A percentile compares a stretch with the other conserved stretches of the same genome.
phyloP scores from a whole-genome alignment of 1,140 invertebrate species.

The Drosophila arizonae region DNA sequence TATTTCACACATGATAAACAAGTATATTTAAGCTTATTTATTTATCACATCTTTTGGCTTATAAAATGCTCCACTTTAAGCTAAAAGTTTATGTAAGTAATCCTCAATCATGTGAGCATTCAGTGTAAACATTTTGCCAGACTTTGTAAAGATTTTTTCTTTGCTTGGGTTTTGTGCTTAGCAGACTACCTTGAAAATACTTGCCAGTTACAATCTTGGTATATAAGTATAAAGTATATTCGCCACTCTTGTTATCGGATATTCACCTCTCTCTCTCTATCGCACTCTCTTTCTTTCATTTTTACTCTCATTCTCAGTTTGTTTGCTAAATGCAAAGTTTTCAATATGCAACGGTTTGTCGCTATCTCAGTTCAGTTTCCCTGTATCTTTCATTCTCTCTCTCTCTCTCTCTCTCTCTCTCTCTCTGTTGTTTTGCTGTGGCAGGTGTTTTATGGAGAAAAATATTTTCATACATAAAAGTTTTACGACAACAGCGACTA shows the following conservation, averaged over 20 bases:
- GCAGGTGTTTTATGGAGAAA: conserved; percentile 65
- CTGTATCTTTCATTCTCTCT: conserved; percentile 1
- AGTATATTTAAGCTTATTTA: too few relatives aligned
- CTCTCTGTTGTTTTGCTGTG: conserved; percentile 24
- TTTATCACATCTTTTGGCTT: background rate
- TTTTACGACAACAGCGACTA: conserved; percentile 57
- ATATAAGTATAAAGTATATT: conserved; percentile 13
- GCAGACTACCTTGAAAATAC: conserved; percentile 27
- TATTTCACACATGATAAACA: too few relatives aligned
- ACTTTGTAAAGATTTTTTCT: conserved; percentile 30
- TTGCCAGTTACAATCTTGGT: conserved; percentile 30
- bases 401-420: background rate
- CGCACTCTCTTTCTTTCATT: background rate
- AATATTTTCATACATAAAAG: conserved; percentile 73
- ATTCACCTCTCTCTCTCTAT: conserved; percentile 5
- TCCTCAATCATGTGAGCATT: conserved; percentile 5
- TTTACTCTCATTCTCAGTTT: conserved; percentile 40
- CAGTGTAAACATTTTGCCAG: conserved; percentile 12
- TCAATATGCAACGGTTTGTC: conserved; percentile 48
- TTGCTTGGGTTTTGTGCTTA: conserved; percentile 8
- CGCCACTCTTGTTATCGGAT: conserved; percentile 51
- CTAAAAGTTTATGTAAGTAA: conserved; percentile 1
- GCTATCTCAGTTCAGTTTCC: background rate
- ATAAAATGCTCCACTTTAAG: conserved; percentile 7
- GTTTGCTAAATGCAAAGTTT: conserved; percentile 69